Percentiles rank a stretch among this genome's conserved stretches.
These are phyloP conservation scores for Epinephelus coioides DNA, from an alignment of 2,797 vertebrate genomes.

Conservation along the genomic window DNA sequence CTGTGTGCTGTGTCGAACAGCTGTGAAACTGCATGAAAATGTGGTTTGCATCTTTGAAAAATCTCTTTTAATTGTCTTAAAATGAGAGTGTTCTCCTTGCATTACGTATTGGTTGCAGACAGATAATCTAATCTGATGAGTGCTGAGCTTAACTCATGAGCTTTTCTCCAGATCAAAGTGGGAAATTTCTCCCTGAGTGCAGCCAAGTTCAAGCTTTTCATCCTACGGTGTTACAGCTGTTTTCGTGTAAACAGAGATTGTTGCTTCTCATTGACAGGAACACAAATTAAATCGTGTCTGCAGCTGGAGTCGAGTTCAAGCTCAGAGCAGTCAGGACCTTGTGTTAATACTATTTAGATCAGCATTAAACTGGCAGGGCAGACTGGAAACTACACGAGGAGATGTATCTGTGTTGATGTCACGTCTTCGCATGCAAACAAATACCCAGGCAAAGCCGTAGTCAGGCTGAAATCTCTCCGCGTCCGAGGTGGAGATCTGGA, in stretches of 20 bases:
- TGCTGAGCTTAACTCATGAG: conserved; percentile 13
- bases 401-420: background rate
- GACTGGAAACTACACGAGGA: background rate
- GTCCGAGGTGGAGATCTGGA: conserved; percentile 48
- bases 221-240: conserved; percentile 43
- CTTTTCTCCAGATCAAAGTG: conserved; percentile 23
- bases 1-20: background rate
- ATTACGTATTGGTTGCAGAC: background rate
- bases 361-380: background rate
- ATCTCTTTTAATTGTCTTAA: background rate
- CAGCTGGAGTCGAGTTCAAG: background rate
- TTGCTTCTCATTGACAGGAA: conserved; percentile 17
- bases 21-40: background rate
- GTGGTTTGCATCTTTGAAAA: background rate
- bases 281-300: background rate
- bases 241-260: conserved; percentile 38
- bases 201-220: conserved; percentile 37
- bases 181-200: background rate
- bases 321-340: background rate
- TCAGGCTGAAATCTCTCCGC: background rate
- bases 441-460: conserved; percentile 7
- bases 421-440: background rate
- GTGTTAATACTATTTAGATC: conserved; percentile 6
- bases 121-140: background rate
- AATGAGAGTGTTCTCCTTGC: background rate